Percentiles rank a stretch among this genome's conserved stretches.
Evolutionary conservation across 2,113 vertebrate genomes (phyloP).

Genomic region (Ceuthmochares aereus): DNA sequence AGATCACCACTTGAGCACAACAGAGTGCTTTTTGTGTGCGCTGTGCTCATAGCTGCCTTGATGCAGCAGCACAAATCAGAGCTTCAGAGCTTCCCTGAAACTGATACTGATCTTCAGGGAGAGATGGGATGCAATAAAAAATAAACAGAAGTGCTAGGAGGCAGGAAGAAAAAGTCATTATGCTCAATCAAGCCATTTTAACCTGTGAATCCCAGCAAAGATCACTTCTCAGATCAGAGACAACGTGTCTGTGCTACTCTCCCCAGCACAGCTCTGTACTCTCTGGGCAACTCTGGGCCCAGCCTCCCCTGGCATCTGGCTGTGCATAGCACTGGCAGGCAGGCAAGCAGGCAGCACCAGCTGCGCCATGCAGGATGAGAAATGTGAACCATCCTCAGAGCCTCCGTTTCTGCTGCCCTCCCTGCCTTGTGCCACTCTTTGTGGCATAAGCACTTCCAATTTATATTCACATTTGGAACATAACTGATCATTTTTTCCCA

Average conservation of each 20-base stretch:
- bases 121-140: background rate
- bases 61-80: background rate
- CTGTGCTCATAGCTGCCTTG: background rate
- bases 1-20: conserved; percentile 51
- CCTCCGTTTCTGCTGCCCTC: background rate
- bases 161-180: background rate
- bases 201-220: background rate
- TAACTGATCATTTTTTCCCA: background rate
- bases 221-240: background rate
- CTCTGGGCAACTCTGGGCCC: background rate
- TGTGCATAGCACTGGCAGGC: background rate
- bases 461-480: conserved; percentile 28
- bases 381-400: background rate
- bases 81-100: background rate
- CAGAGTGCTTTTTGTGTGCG: background rate
- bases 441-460: background rate
- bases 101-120: background rate
- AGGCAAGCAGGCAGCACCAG: background rate
- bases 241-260: background rate
- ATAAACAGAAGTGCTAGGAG: background rate
- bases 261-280: background rate
- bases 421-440: background rate
- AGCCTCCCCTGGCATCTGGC: fast-evolving
- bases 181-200: background rate
- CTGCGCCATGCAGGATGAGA: background rate